Evolutionary conservation across 1,140 invertebrate genomes (phyloP), one percentile per base, ranked within the genome.

Genomic region (Meloidogyne floridensis): DNA sequence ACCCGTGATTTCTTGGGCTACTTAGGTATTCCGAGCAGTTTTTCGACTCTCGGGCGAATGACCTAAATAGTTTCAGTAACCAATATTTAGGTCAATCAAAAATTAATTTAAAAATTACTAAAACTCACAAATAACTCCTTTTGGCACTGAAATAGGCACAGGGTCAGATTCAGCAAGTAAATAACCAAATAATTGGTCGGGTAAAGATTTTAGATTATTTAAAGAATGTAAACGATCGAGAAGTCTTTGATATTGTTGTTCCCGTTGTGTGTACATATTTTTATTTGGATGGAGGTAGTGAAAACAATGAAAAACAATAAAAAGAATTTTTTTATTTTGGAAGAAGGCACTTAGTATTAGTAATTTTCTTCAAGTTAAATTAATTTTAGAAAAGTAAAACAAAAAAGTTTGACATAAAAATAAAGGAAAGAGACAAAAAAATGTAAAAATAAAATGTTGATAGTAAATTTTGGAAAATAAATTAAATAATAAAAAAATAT

Each of bases 51-150:
- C 2, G 32, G 32, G 1, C 32, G 32, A 32, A 2, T 32, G 32
- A 32, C 32, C 32, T 32, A 32, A 32, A 32, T 32, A 32, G 32
- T 32, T 32, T 2, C 32, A 32, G 32, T 1, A 0, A 32, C 32
- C 32, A 32, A 32, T 32, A 32, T 32, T 51, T 56, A 32, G 5
- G 8, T 56, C 3, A n/a, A 69, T 13, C 2, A 78, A 13, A 15
- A 15, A 43, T 73, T 73, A 73, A 15, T 73, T 73, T 42, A 20
- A 20, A 7, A 42, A 32, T 54, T 42, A 43, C 11, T 75, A 51
- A 51, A 70, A 89, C 87, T 87, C 71, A 87, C 86, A 83, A 72
- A 87, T 88, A 15, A 85, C 83, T n/a, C 82, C 82, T 54, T 53
- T 78, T 20, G 53, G 56, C 8, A 89, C 83, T 10, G 78, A 8